Conservation (phyloP, 2,888 invertebrate genomes). For the Cosmorhoe ocellata region DNA sequence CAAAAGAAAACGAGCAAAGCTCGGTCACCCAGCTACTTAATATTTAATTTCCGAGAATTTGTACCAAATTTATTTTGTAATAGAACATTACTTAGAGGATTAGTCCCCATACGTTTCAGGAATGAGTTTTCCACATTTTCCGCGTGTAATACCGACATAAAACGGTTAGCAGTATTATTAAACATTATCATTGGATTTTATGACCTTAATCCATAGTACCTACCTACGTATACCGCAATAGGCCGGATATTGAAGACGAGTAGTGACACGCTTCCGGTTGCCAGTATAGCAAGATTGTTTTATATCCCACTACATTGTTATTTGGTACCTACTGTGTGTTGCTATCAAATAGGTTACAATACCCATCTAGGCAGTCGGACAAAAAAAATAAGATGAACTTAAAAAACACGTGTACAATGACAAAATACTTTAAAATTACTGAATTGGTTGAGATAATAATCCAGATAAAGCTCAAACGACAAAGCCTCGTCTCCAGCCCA, state of each 20-base stretch:
- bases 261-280: conserved; percentile 43
- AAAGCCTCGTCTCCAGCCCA: conserved; percentile 1
- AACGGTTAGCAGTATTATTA: conserved; percentile 31
- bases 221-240: conserved; percentile 51
- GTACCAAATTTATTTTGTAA: no score
- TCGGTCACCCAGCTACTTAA: no score
- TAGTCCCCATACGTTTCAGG: background rate
- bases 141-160: conserved; percentile 27
- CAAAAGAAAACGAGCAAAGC: no score
- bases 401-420: no score
- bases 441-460: conserved; percentile 3
- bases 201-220: conserved; percentile 53
- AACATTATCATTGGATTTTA: conserved; percentile 60
- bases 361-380: no score
- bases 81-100: no score
- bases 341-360: conserved; percentile 17
- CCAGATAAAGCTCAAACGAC: conserved; percentile 10
- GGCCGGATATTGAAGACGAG: conserved; percentile 58
- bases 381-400: no score
- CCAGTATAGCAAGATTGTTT: conserved; percentile 16
- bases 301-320: conserved; percentile 2
- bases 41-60: no score
- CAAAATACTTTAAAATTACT: no score
- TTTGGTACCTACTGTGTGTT: no score
- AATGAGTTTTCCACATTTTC: conserved; percentile 16